Base-by-base conservation (phyloP, 2,888 invertebrate genomes). In the Melieria picta region DNA sequence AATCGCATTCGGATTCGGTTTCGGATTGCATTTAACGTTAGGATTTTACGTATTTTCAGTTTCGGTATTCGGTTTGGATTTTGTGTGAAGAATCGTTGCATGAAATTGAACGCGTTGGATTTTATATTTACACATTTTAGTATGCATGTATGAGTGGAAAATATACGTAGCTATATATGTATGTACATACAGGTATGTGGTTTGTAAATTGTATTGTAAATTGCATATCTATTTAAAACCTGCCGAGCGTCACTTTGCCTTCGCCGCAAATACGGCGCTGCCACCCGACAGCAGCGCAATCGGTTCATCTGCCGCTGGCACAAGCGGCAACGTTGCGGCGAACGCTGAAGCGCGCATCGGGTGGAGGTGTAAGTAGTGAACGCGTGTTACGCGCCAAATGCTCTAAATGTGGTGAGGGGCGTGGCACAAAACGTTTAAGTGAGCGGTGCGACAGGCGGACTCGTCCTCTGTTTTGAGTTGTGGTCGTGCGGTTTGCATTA, bases 351-450 rank as follows among this genome's bases (percentile, higher is more conserved):
- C 30, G 30, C 30, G 30, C 30, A 30, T 30, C 30, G 30, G 30
- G 30, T 30, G 30, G 30, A 30, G 30, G 30, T 30, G 30, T 30
- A 30, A 30, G 30, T 30, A 30, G 30, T 30, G 30, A 30, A 30
- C 30, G 30, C 30, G 30, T 30, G 30, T 30, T 16, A 45, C 62
- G 11, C 42, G 61, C 69, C 69, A 63, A 63, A 62, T 66, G 69
- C 66, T 65, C 74, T 72, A 69, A 65, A 71, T 72, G 74, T 74
- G 78, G 77, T 74, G 74, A 76, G 76, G 76, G 77, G 78, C 76
- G 74, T 75, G 77, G 77, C 76, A 77, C 72, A 72, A 43, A 52
- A 50, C 42, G 63, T 52, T 7, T 52, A 11, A 43, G 5, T 43
- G 13, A 45, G 30, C n/a, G 4, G n/a, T 63, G n/a, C 10, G 58